Base-by-base conservation (phyloP, 2,113 vertebrate genomes). In the Ivindomyrus marchei region DNA sequence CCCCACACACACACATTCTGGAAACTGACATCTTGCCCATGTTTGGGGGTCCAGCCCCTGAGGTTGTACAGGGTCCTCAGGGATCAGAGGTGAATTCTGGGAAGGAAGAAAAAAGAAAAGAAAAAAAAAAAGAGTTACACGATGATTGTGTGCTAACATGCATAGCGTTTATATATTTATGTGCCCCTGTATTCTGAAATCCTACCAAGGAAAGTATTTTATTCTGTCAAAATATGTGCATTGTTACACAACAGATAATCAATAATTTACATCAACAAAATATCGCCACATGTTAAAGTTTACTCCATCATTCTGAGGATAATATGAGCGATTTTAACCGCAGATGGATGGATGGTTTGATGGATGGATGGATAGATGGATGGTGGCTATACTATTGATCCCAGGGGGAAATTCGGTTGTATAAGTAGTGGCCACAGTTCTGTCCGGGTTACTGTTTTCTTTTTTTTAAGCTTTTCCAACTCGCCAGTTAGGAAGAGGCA, bases 41-140 rank as follows among this genome's bases (percentile, higher is more conserved):
- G 74, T 80, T 80, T 80, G 74, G n/a, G 74, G 74, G 31, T 80
- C 31, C 74, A 80, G 74, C 31, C 36, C 74, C 74, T 42, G 74
- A 17, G 36, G 31, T 80, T 80, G 31, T 80, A 8, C 27, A 70
- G 10, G 62, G 62, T 70, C n/a, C 62, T 80, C 31, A 80, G 74
- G 74, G 74, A 80, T 80, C 74, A 80, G 74, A 80, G 74, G 36
- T 80, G 74, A 42, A 80, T 80, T 80, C 36, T 36, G 74, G 74
- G 74, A 42, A 80, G 74, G 53, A 6, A 56, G 17, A 21, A 21
- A 31, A n/a, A 27, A n/a, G 8, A 2, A 42, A 6, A 56, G 17
- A 21, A 21, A 31, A n/a, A 27, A n/a, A 24, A 2, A 42, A 80
- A 42, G 8, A 42, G 31, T 80, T 19, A 80, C 13, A 19, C 36